Conservation (phyloP, 2,113 vertebrate genomes). For the Corythornis cristatus region DNA sequence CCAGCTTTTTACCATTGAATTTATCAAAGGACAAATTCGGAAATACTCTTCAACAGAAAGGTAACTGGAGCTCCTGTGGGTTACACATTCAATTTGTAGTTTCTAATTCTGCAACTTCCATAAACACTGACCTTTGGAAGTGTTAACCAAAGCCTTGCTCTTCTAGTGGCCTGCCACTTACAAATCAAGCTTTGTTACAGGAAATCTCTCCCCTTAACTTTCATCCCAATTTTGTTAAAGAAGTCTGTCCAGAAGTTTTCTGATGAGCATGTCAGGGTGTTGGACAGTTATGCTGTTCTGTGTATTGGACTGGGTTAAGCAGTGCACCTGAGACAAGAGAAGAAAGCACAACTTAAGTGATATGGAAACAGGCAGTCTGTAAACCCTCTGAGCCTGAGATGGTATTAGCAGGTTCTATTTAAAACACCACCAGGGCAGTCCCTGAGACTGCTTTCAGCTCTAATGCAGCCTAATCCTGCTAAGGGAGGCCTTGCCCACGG, state of each 20-base stretch:
- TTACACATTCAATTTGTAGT: background rate
- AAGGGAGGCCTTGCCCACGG: background rate
- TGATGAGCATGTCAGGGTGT: background rate
- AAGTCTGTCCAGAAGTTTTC: background rate
- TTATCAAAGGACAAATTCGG: constrained; percentile 95
- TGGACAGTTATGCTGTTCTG: background rate
- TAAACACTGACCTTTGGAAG: background rate
- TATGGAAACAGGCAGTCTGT: background rate
- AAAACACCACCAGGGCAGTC: background rate
- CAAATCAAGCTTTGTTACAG: background rate
- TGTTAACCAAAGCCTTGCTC: background rate
- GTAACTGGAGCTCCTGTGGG: constrained; percentile 67
- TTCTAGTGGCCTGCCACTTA: background rate
- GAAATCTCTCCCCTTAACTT: background rate
- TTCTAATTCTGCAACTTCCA: background rate
- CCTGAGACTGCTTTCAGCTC: background rate
- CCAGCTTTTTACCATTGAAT: constrained; percentile 95
- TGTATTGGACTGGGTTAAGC: background rate
- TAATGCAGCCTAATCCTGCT: constrained; percentile 32
- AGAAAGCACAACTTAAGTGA: background rate
- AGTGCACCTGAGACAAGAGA: background rate
- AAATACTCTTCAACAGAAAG: constrained; percentile 97
- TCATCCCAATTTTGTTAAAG: background rate
- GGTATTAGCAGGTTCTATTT: constrained; percentile 41
- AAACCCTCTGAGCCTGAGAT: background rate